These are phyloP conservation scores for Diloba caeruleocephala DNA, from an alignment of 2,888 invertebrate genomes.

Conservation along the genomic window DNA sequence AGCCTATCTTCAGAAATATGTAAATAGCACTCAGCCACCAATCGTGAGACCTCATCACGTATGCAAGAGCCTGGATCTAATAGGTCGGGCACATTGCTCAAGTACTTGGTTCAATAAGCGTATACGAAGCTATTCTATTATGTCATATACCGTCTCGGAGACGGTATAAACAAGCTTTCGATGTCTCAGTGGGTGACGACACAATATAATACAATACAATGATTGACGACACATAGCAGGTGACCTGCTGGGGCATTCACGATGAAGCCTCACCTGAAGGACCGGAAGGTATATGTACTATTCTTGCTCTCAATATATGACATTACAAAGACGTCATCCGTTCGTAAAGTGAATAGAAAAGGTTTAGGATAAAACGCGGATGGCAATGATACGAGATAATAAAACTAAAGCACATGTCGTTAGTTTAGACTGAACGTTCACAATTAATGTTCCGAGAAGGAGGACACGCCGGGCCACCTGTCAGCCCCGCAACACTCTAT, in stretches of 20 bases:
- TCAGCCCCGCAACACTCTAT: not conserved
- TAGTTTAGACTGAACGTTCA: slow-evolving; percentile 7
- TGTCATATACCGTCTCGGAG: slow-evolving; percentile 2
- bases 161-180: not conserved
- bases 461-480: not conserved
- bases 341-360: slow-evolving; percentile 7
- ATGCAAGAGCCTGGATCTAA: slow-evolving; percentile 13
- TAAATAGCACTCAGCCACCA: slow-evolving; percentile 13
- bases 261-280: not conserved
- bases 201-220: not conserved
- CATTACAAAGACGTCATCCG: slow-evolving; percentile 13
- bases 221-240: slow-evolving; percentile 1
- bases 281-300: not conserved
- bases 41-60: slow-evolving; percentile 18
- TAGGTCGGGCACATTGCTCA: slow-evolving; percentile 1
- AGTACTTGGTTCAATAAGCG: slow-evolving; percentile 19
- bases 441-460: not conserved
- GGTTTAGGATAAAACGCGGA: slow-evolving; percentile 1
- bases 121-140: slow-evolving; percentile 3
- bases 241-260: not conserved
- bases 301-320: slow-evolving; percentile 2
- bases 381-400: slow-evolving; percentile 8
- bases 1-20: not conserved
- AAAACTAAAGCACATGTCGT: slow-evolving; percentile 6
- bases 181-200: not conserved